Conservation (phyloP, 2,888 invertebrate species). For the Micoletzkya japonica region DNA sequence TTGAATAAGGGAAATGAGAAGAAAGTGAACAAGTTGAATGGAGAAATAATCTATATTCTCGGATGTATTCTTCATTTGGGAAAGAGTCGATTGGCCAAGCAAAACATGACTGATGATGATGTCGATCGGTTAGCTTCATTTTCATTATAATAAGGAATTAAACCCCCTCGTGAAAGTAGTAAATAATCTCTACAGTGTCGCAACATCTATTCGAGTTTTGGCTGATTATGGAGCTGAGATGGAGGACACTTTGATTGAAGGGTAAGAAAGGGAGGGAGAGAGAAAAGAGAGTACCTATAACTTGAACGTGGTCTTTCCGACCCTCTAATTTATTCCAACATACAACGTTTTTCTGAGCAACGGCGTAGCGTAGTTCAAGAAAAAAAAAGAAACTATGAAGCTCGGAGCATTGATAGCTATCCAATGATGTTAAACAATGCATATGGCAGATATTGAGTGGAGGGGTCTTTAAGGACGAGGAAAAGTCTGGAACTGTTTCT, state of each 20-base stretch:
- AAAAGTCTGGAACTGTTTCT: slow-evolving; percentile 82
- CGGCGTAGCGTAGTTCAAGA: neutral
- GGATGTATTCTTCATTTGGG: slow-evolving; percentile 84
- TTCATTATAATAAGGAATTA: too few relatives aligned
- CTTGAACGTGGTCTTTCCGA: neutral
- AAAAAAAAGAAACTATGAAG: neutral
- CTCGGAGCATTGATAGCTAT: neutral
- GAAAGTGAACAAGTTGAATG: slow-evolving; percentile 66
- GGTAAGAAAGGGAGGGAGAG: too few relatives aligned
- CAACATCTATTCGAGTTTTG: slow-evolving; percentile 23
- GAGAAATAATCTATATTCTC: slow-evolving; percentile 85
- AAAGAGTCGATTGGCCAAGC: slow-evolving; percentile 71
- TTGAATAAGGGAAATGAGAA: slow-evolving; percentile 20
- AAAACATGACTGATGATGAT: slow-evolving; percentile 87
- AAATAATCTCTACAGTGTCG: slow-evolving; percentile 7
- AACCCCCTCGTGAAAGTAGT: neutral
- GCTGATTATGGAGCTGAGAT: slow-evolving; percentile 29
- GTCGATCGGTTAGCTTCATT: slow-evolving; percentile 78
- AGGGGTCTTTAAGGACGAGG: slow-evolving; percentile 67
- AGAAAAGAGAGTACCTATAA: neutral
- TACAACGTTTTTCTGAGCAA: too few relatives aligned
- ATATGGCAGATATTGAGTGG: too few relatives aligned
- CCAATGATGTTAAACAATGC: neutral
- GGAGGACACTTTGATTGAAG: slow-evolving; percentile 17
- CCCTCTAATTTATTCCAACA: too few relatives aligned